Percentiles rank a stretch among this genome's conserved stretches.
These are phyloP conservation scores for Lagodon rhomboides DNA, from an alignment of 2,797 vertebrate genomes.

Conservation along the genomic window DNA sequence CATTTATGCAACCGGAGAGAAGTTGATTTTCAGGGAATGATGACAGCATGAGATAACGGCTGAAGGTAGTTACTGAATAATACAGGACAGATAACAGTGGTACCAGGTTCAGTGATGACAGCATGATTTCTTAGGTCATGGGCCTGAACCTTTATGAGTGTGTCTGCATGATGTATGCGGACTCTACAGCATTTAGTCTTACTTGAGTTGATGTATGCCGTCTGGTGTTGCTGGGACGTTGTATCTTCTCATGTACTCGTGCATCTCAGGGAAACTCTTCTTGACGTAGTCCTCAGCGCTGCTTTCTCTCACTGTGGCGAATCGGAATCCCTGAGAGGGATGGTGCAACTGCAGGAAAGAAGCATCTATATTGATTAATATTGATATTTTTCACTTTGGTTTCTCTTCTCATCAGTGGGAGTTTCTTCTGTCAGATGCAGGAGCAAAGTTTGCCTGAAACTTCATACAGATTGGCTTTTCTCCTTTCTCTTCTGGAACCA, in stretches of 20 bases:
- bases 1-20: conserved; percentile 6
- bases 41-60: conserved; percentile 14
- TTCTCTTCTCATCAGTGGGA: not conserved
- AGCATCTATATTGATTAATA: conserved; percentile 6
- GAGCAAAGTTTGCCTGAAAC: not conserved
- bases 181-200: conserved; percentile 70
- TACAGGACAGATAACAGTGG: conserved; percentile 6
- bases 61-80: not conserved
- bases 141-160: not conserved
- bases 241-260: conserved; percentile 98
- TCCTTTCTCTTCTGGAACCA: not conserved
- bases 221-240: conserved; percentile 95
- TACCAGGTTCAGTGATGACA: conserved; percentile 2
- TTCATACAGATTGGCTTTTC: not conserved
- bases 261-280: conserved; percentile 99
- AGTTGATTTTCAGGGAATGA: conserved; percentile 23
- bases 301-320: conserved; percentile 97
- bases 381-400: not conserved
- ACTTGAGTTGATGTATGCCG: conserved; percentile 94
- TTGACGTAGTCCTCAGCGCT: conserved; percentile 97
- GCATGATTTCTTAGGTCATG: not conserved
- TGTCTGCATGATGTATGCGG: not conserved
- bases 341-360: conserved; percentile 91
- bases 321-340: conserved; percentile 98
- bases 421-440: not conserved